Evolutionary conservation across 2,113 vertebrate genomes (phyloP), one percentile per base, ranked within the genome.

Genomic region (Paralichthys olivaceus): DNA sequence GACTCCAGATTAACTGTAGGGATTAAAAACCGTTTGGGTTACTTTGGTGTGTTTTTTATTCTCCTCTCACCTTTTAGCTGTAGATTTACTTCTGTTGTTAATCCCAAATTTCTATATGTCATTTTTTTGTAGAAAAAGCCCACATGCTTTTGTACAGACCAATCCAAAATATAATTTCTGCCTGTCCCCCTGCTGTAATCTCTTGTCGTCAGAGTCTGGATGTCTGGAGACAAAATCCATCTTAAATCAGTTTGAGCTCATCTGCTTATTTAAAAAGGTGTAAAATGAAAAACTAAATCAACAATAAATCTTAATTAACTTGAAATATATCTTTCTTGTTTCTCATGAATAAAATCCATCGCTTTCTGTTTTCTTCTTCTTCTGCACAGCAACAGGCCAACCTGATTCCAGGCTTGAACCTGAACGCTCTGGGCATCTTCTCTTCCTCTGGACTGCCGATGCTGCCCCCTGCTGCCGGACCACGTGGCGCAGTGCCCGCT

Each of bases 391-490:
- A 98, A 94, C 97, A 99, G 93, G 94, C 96, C 91, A 97, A 94
- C 93, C 91, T 99, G 89, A 98, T 98, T 89, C 96, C 97, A 1
- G 97, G 97, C 51, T 88, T 99, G 90, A 98, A 97, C 92, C 95
- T 99, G 88, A 99, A 91, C 2, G 95, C 97, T 57, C 86, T 99
- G 90, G 97, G 97, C 84, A 97, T 99, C 93, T 99, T 99, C 94
- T 97, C n/a, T n/a, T n/a, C 97, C 5, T 95, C 96, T 0, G 96
- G 96, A 69, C 81, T 98, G 74, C 95, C 97, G 32, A 92, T 96
- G 89, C 90, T 98, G 51, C 95, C 96, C 0, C 92, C 96, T 56
- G 85, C 93, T 32, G 87, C 94, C 0, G 95, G 96, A 77, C 89
- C 95, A 54, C 95, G 94, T 19, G 95, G 94, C 28, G 94, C 95